Evolutionary conservation across 2,888 invertebrate genomes (phyloP), one percentile per base, ranked within the genome.

Genomic region (Polydrusus cervinus): DNA sequence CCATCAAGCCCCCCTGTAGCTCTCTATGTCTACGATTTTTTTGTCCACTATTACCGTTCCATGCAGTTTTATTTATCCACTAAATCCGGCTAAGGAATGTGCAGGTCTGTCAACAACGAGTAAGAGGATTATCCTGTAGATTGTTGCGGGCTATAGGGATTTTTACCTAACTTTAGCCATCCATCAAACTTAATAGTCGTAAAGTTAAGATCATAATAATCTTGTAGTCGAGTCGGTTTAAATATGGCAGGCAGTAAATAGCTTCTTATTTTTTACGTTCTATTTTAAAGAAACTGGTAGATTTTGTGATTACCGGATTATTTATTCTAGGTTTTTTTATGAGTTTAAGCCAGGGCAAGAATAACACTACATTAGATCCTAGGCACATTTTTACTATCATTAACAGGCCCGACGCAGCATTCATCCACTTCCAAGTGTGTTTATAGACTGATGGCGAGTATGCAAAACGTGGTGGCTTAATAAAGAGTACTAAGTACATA

Each of bases 81-180:
- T 78, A 75, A 79, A 78, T 75, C 76, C 71, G 66, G 74, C 75
- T 64, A 74, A 80, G 80, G 79, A 80, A 81, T 79, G 79, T 79
- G 79, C 75, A 71, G 76, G 76, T 75, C 79, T 74, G 79, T 79
- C 78, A 77, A 78, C 81, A 72, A 78, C 73, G 71, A 75, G 76
- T 82, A 81, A 81, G 80, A 76, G 80, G 82, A 82, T 82, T 81
- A 82, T 82, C 81, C 80, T 57, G 45, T 70, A 79, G 78, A 80
- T 79, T 78, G 76, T 75, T 74, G 72, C 64, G 75, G 76, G 78
- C 65, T 78, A 69, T 43, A 66, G 30, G 66, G 66, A 72, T 72
- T 80, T 79, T 76, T 82, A 80, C 80, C 79, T 82, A 80, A 70
- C 79, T 79, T 78, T 75, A 78, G 73, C 77, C 75, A 79, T 81